These are phyloP conservation scores for Tamandua tetradactyla DNA, from an alignment of 2,797 vertebrate genomes.

Conservation along the genomic window DNA sequence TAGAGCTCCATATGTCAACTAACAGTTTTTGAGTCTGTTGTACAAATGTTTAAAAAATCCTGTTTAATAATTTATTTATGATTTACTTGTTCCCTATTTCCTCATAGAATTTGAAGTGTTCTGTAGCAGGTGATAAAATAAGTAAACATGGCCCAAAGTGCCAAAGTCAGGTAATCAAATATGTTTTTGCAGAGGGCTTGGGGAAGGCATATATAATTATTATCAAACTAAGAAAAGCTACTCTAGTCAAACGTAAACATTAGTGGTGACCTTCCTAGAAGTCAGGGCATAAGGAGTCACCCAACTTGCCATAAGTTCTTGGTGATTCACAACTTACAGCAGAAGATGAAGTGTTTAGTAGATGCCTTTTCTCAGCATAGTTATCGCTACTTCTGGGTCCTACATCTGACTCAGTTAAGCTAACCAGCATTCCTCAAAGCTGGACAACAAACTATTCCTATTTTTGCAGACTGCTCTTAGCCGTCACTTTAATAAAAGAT, in stretches of 20 bases:
- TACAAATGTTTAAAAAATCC: not conserved
- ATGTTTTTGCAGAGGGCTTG: not conserved
- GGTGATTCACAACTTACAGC: not conserved
- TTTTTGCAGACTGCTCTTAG: conserved; percentile 14
- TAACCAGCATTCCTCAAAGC: conserved; percentile 11
- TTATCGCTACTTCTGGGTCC: not conserved
- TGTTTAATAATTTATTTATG: conserved; percentile 13
- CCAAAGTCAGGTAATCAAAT: conserved; percentile 22
- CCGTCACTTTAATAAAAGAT: not conserved
- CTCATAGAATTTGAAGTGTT: conserved; percentile 43
- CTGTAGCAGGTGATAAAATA: conserved; percentile 59
- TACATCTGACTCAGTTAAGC: not conserved
- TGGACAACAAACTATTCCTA: not conserved
- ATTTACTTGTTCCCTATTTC: not conserved
- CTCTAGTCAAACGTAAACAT: conserved; percentile 16
- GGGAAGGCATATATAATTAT: not conserved
- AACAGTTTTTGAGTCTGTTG: not conserved
- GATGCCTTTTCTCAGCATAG: not conserved
- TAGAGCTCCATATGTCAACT: not conserved
- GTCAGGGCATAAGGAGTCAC: not conserved
- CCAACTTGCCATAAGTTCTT: not conserved
- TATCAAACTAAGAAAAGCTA: conserved; percentile 11
- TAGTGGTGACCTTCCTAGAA: not conserved
- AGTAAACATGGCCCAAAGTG: not conserved
- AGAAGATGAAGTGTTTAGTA: not conserved